A percentile compares a stretch with the other conserved stretches of the same genome.
These are phyloP conservation scores for Scalopus aquaticus DNA, from an alignment of 2,113 vertebrate genomes.

Conservation along the genomic window DNA sequence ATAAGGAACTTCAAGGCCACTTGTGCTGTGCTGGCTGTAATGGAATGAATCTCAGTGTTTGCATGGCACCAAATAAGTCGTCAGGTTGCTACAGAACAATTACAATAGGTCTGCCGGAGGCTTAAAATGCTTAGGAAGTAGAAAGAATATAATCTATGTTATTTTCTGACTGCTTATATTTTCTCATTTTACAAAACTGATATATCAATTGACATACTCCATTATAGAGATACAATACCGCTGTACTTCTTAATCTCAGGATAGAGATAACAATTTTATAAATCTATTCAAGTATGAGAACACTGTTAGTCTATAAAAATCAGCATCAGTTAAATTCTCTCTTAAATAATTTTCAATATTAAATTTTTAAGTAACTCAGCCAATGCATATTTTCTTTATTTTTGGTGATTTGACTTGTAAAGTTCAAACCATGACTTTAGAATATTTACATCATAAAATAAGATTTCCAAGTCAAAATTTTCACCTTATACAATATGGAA, in stretches of 20 bases:
- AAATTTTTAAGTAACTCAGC: slow-evolving; percentile 50
- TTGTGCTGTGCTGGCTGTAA: not conserved
- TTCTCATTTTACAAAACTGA: slow-evolving; percentile 37
- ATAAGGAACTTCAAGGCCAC: not conserved
- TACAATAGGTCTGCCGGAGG: not conserved
- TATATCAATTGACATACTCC: not conserved
- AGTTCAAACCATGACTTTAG: slow-evolving; percentile 69
- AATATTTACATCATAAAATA: slow-evolving; percentile 60
- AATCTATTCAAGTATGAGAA: slow-evolving; percentile 39
- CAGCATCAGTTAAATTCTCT: slow-evolving; percentile 52
- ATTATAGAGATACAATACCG: not conserved
- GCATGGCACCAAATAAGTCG: not conserved
- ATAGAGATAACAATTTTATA: slow-evolving; percentile 61
- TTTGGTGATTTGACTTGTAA: slow-evolving; percentile 68
- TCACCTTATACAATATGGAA: slow-evolving; percentile 74
- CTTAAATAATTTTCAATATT: slow-evolving; percentile 63
- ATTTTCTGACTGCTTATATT: not conserved
- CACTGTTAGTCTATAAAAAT: slow-evolving; percentile 35
- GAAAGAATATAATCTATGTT: not conserved
- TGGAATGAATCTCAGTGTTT: not conserved
- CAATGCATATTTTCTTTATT: slow-evolving; percentile 63
- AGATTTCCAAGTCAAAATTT: slow-evolving; percentile 77
- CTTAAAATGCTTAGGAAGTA: slow-evolving; percentile 1
- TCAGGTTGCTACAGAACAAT: not conserved
- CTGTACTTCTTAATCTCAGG: slow-evolving; percentile 64